Evolutionary conservation across 2,113 vertebrate genomes (phyloP), one percentile per base, ranked within the genome.

Genomic region (Setophaga kirtlandii): DNA sequence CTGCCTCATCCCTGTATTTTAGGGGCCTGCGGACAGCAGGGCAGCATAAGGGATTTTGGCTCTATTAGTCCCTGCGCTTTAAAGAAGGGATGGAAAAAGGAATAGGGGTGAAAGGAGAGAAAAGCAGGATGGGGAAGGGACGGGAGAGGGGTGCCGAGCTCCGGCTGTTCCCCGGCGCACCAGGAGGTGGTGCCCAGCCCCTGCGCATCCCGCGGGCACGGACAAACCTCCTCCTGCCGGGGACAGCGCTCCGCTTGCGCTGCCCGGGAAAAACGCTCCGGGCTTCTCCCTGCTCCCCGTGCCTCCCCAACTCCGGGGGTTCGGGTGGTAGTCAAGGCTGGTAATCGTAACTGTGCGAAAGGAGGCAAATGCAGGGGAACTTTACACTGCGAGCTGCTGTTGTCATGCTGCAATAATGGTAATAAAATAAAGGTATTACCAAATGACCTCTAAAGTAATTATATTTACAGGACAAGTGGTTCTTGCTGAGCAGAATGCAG

Each of bases 161-260:
- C 8, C 42, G 70, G 92, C 96, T 93, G 92, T 98, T 97, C 93
- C 94, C 41, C 42, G 8, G 64, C 27, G 47, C 77, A 83, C 98
- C 99, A 99, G 98, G 97, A 99, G 99, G 97, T 99, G 99, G 99
- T 97, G 98, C 98, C 98, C 97, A 98, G 89, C 96, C 97, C 95
- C 98, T 98, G 97, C 87, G 69, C 74, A 97, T 98, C 89, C 83
- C n/a, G 16, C 50, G 19, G 53, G 20, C 10, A 1, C 25, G 33
- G 60, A 5, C 18, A 0, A 4, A 12, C 35, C 71, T 70, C 64
- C 25, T 74, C 83, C 88, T 83, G 39, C 30, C 68, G 69, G 74
- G 37, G 13, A 11, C 56, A 12, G 13, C 78, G 83, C 90, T 87
- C 63, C 49, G 35, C 80, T 63, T n/a, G 64, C 8, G 3, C 46